Percentiles rank a stretch among this genome's conserved stretches.
Conservation (phyloP, 2,113 vertebrate genomes). For the Pteronura brasiliensis region DNA sequence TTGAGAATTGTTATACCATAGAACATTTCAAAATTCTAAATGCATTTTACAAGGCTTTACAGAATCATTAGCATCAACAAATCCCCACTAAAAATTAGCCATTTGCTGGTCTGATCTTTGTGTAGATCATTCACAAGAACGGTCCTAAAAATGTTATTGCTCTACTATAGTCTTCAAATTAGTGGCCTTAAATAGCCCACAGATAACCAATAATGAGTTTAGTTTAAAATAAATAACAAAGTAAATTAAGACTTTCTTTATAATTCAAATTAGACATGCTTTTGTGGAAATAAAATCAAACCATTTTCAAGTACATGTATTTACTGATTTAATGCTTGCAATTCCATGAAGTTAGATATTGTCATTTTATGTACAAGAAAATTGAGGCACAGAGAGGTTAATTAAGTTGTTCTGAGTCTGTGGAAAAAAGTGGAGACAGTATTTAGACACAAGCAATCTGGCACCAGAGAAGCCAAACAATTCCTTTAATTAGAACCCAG, state of each 20-base stretch:
- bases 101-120: background rate
- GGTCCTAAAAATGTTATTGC: background rate
- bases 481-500: slow-evolving; percentile 3
- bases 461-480: background rate
- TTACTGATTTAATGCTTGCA: background rate
- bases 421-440: background rate
- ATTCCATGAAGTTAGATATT: background rate
- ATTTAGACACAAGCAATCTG: background rate
- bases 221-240: background rate
- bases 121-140: background rate
- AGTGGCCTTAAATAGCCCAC: background rate
- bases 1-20: background rate
- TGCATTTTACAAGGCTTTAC: background rate
- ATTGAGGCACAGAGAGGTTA: background rate
- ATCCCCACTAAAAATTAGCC: background rate
- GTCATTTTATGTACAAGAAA: background rate
- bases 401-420: background rate
- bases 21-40: background rate
- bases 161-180: background rate
- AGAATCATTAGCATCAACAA: background rate
- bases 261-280: background rate
- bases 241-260: background rate
- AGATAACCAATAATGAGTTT: background rate
- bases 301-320: background rate
- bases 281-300: background rate